A percentile compares a stretch with the other conserved stretches of the same genome.
phyloP scores from a whole-genome alignment of 2,888 invertebrate species.

The Brachypalpus laphriformis region DNA sequence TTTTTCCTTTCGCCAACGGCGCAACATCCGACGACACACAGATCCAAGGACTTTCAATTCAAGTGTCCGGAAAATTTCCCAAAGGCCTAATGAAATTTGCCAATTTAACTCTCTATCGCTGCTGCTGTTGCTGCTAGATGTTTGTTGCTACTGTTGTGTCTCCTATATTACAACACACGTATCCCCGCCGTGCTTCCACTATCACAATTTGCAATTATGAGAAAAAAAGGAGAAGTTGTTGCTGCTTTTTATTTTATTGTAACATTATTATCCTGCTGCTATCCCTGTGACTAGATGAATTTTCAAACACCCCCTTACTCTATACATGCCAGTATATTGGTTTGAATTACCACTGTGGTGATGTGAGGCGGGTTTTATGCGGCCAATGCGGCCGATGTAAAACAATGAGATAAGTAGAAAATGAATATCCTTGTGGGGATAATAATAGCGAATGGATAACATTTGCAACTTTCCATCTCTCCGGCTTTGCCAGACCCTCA shows the following conservation, averaged over 20 bases:
- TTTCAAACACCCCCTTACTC: conserved; percentile 28
- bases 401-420: conserved; percentile 75
- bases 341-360: conserved; percentile 56
- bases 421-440: conserved; percentile 71
- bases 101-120: conserved; percentile 40
- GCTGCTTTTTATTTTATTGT: conserved; percentile 1
- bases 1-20: conserved; percentile 36
- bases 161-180: not conserved
- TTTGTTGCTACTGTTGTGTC: not conserved
- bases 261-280: conserved; percentile 44
- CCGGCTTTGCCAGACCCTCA: not conserved
- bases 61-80: conserved; percentile 82
- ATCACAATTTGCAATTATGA: conserved; percentile 53
- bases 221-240: conserved; percentile 7
- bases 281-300: conserved; percentile 50
- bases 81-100: conserved; percentile 80
- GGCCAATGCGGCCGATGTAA: conserved; percentile 72
- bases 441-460: conserved; percentile 63
- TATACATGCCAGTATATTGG: conserved; percentile 40
- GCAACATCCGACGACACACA: conserved; percentile 24
- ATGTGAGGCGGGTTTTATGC: conserved; percentile 54
- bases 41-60: conserved; percentile 76
- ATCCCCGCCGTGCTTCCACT: not conserved
- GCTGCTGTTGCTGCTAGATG: not conserved
- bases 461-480: conserved; percentile 47